Percentiles rank a stretch among this genome's conserved stretches.
Evolutionary conservation across 2,113 vertebrate species (phyloP).

Genomic region (Clarias batrachus): DNA sequence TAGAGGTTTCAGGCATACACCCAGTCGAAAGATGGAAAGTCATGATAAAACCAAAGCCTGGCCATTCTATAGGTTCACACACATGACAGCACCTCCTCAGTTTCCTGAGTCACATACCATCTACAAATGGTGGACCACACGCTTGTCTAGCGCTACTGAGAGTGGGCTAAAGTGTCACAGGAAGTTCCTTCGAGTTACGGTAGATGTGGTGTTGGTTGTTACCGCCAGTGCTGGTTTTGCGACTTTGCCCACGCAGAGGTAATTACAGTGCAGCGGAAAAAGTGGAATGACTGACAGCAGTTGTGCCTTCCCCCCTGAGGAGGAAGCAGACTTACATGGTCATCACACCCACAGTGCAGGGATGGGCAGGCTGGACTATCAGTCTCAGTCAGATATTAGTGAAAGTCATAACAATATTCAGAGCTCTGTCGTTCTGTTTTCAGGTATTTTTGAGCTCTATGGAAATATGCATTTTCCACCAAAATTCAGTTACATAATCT

Average conservation of each 20-base stretch:
- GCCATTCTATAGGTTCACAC: slow-evolving; percentile 8
- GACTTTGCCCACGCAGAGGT: slow-evolving; percentile 50
- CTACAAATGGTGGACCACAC: slow-evolving; percentile 23
- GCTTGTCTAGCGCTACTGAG: slow-evolving; percentile 23
- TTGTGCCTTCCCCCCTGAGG: slow-evolving; percentile 25
- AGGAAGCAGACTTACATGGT: slow-evolving; percentile 69
- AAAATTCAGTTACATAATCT: background rate
- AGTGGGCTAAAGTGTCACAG: slow-evolving; percentile 40
- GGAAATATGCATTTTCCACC: background rate
- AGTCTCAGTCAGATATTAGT: slow-evolving; percentile 22
- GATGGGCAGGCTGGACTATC: background rate
- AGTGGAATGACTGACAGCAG: slow-evolving; percentile 49
- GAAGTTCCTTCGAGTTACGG: slow-evolving; percentile 38
- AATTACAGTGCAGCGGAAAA: slow-evolving; percentile 65
- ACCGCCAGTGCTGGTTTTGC: slow-evolving; percentile 31
- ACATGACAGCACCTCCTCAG: background rate
- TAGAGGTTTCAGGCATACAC: background rate
- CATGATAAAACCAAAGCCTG: background rate
- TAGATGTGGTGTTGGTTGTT: slow-evolving; percentile 41
- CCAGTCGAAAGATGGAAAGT: background rate
- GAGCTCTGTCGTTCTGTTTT: background rate
- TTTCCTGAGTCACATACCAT: slow-evolving; percentile 17
- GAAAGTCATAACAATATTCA: background rate
- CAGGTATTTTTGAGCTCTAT: background rate
- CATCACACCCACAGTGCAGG: slow-evolving; percentile 27